Evolutionary conservation across 2,888 invertebrate genomes (phyloP), one percentile per base, ranked within the genome.

Genomic region (Volucella bombylans): DNA sequence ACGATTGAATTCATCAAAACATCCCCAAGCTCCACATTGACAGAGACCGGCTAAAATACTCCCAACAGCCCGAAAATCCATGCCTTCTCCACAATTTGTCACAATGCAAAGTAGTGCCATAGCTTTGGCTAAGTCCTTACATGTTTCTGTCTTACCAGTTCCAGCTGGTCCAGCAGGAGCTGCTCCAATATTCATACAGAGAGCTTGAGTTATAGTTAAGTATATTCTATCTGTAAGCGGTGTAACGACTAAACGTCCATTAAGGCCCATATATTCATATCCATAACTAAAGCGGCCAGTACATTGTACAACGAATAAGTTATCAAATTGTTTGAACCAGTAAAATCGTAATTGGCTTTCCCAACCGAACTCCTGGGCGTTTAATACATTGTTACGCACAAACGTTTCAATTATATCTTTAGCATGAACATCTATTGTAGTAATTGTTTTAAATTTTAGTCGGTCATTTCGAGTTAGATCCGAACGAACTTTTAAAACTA

Each of bases 251-350:
- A 98, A 93, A 50, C 98, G 94, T 0, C 97, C 97, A 90, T 97
- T 97, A 10, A 98, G 92, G 0, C 98, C 98, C 97, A 98, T 97
- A 90, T 98, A 98, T 90, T 98, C 98, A 90, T 98, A 98, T 4
- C 98, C 98, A 89, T 97, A 98, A 82, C 97, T 96, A 90, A 98
- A 98, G 23, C 94, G 92, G 91, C 95, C 95, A 18, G 96, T 95
- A 90, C 98, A 98, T 90, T 98, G 98, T 31, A 95, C 93, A 18
- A 97, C 95, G 92, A 95, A 94, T 15, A 97, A 91, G 88, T 96
- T 96, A 89, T 98, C 97, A 52, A 95, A 93, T 76, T 94, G 93
- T 89, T 95, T 96, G 1, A 95, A 92, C 98, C 98, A 98, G 90
- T 98, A 98, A 92, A 97, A 98, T 73, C 97, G 93, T 80, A 98